Conservation (phyloP, 2,113 vertebrate species). For the Saccopteryx leptura region DNA sequence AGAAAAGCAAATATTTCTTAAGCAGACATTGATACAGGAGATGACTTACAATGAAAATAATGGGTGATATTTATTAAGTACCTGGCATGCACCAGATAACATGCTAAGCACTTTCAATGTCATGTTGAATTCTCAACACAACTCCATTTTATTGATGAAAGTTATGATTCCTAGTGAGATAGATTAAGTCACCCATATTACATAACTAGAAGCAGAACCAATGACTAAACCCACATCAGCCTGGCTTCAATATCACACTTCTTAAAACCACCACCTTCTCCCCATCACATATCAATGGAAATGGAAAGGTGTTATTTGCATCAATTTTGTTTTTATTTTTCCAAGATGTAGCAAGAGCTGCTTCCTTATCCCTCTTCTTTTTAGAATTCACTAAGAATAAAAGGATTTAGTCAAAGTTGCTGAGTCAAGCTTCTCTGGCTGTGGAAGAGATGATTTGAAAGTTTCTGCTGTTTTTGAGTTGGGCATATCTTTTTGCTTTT, state of each 20-base stretch:
- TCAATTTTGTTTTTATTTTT: conserved; percentile 4
- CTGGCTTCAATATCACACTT: background rate
- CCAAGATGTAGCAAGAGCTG: background rate
- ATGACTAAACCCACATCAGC: background rate
- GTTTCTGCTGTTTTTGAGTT: conserved; percentile 21
- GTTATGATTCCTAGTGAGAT: background rate
- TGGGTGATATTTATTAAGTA: conserved; percentile 27
- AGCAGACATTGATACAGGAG: conserved; percentile 17
- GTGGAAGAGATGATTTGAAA: background rate
- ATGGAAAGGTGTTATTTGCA: background rate
- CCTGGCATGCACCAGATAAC: conserved; percentile 29
- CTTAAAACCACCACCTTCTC: background rate
- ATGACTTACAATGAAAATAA: conserved; percentile 5
- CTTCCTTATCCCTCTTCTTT: conserved; percentile 19
- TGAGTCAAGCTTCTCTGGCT: background rate
- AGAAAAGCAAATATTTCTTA: conserved; percentile 22
- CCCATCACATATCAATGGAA: background rate
- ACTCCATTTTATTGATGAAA: conserved; percentile 23
- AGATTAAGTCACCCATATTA: background rate
- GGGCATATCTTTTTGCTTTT: background rate
- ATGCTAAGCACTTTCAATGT: background rate
- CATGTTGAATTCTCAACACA: conserved; percentile 20
- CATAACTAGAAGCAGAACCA: background rate
- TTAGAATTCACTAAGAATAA: conserved; percentile 25
- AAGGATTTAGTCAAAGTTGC: background rate